A percentile compares a stretch with the other conserved stretches of the same genome.
Conservation (phyloP, 2,113 vertebrate species). For the Chloroceryle aenea region DNA sequence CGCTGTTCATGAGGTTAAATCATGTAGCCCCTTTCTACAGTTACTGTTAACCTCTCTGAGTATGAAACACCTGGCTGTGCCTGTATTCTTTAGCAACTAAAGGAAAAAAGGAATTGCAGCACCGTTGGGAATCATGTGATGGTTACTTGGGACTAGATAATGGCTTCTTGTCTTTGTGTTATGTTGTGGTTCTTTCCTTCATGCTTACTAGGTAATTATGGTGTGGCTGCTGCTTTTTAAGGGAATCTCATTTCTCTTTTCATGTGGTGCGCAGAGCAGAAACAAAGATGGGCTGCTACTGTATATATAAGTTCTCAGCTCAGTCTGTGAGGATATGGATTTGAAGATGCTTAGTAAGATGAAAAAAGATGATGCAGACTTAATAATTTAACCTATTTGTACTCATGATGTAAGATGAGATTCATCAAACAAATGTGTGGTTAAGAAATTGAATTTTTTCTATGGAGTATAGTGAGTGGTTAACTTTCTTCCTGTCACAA, state of each 20-base stretch:
- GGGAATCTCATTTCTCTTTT: not conserved
- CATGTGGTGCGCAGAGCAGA: not conserved
- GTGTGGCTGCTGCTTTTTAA: not conserved
- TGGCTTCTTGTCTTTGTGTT: not conserved
- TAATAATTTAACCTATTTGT: not conserved
- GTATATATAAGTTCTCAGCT: not conserved
- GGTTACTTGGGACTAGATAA: not conserved
- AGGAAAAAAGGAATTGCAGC: not conserved
- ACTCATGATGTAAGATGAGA: not conserved
- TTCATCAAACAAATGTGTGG: not conserved
- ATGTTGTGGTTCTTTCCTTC: not conserved
- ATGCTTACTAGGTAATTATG: not conserved
- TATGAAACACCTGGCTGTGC: rapidly evolving
- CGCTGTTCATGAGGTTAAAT: not conserved
- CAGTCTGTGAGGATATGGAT: not conserved
- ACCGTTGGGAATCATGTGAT: rapidly evolving
- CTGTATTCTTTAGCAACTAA: not conserved
- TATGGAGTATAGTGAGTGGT: not conserved
- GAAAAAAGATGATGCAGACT: rapidly evolving
- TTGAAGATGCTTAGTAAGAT: not conserved
- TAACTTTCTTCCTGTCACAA: not conserved
- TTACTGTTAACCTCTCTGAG: not conserved
- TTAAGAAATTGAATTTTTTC: not conserved
- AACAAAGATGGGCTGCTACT: not conserved
- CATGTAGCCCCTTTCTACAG: not conserved